These are phyloP conservation scores for Acrobeloides nanus DNA, from an alignment of 2,888 invertebrate species.

Conservation along the genomic window DNA sequence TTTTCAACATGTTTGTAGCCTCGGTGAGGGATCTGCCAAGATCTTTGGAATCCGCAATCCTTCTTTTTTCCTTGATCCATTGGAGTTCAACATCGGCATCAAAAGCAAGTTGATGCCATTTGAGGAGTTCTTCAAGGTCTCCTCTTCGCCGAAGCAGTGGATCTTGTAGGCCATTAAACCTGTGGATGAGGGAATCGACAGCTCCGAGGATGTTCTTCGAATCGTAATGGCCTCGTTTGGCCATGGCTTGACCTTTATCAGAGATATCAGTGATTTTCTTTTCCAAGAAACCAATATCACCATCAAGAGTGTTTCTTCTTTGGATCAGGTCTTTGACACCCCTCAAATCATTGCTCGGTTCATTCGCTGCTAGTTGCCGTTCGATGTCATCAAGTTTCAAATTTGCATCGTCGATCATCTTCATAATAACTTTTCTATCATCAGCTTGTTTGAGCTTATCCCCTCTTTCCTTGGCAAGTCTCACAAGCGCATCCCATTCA, in stretches of 20 bases:
- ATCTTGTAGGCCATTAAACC: constrained; percentile 57
- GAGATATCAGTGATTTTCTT: constrained; percentile 70
- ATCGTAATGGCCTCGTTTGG: constrained; percentile 88
- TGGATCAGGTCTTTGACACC: constrained; percentile 82
- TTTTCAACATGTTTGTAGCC: constrained; percentile 81
- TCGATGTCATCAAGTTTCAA: constrained; percentile 79
- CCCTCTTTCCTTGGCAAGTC: constrained; percentile 62
- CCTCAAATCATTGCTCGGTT: constrained; percentile 72
- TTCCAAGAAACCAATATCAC: constrained; percentile 76
- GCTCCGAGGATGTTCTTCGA: constrained; percentile 74
- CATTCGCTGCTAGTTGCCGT: constrained; percentile 66
- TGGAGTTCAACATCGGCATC: constrained; percentile 84
- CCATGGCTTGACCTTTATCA: constrained; percentile 69
- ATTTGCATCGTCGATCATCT: constrained; percentile 80
- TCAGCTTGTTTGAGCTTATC: constrained; percentile 36
- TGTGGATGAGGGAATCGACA: constrained; percentile 61
- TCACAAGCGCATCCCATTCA: constrained; percentile 70
- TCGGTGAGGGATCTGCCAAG: constrained; percentile 80
- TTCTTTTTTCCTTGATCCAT: constrained; percentile 85
- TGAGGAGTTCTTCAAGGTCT: constrained; percentile 77
- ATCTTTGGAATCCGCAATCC: constrained; percentile 67
- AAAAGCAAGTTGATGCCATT: constrained; percentile 84
- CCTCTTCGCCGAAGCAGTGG: constrained; percentile 61
- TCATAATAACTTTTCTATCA: constrained; percentile 53
- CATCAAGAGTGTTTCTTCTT: constrained; percentile 63